Evolutionary conservation across 92 coral and sea anemone species (phyloP).

Genomic region (Bergia sp.): DNA sequence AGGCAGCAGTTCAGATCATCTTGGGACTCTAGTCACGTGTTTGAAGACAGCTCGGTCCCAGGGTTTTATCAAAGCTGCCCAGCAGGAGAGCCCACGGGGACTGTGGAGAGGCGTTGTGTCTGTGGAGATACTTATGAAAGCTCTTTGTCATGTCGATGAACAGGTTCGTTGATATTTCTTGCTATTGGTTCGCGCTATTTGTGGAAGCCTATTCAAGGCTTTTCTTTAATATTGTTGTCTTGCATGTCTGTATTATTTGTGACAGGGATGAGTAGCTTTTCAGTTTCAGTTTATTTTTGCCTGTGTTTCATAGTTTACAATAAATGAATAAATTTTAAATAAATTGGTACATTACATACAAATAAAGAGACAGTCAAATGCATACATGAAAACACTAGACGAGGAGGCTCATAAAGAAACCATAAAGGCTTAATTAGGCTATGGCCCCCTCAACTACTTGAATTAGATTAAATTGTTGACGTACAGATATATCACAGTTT

Average conservation of each 20-base stretch:
- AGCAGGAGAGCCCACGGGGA: conserved; percentile 15
- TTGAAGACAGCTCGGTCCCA: conserved; percentile 88
- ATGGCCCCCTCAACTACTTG: no score
- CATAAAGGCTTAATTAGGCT: no score
- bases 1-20: conserved; percentile 4
- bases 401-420: no score
- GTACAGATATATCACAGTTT: no score
- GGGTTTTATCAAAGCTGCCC: conserved; percentile 68
- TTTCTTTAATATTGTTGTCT: background rate
- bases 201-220: background rate
- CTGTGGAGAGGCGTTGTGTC: conserved; percentile 90
- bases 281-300: no score
- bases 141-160: conserved; percentile 83
- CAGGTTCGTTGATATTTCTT: conserved; percentile 59
- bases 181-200: background rate
- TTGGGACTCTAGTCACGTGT: conserved; percentile 77
- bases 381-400: no score
- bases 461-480: no score
- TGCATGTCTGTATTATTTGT: background rate
- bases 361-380: no score
- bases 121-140: conserved; percentile 65
- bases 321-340: no score
- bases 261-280: no score
- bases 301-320: no score
- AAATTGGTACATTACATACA: no score